Conservation (phyloP, 2,888 invertebrate genomes). For the Caprella mutica region DNA sequence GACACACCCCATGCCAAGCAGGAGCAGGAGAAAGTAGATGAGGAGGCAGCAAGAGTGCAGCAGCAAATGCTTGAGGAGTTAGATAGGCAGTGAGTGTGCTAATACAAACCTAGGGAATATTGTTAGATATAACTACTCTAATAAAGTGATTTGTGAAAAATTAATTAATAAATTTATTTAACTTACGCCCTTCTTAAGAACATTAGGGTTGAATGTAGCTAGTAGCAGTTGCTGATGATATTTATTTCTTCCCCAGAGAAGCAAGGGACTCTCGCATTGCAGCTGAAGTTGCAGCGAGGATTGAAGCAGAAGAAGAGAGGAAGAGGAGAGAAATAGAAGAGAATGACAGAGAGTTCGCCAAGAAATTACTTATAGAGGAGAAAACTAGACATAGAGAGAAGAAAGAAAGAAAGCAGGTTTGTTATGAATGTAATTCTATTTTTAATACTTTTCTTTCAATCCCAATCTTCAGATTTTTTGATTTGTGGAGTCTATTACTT, state of each 20-base stretch:
- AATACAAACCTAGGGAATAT: not conserved
- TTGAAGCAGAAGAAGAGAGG: slow-evolving; percentile 39
- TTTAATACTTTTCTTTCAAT: no score
- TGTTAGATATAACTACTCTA: not conserved
- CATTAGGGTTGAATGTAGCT: not conserved
- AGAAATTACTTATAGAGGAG: slow-evolving; percentile 37
- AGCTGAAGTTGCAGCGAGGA: slow-evolving; percentile 53
- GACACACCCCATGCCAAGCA: slow-evolving; percentile 64
- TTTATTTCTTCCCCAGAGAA: slow-evolving; percentile 45
- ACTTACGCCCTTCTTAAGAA: not conserved
- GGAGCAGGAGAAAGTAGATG: slow-evolving; percentile 59
- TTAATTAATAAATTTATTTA: not conserved
- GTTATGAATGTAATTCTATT: no score
- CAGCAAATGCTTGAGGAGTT: slow-evolving; percentile 44
- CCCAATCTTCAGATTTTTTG: no score
- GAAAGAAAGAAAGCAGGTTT: slow-evolving; percentile 14
- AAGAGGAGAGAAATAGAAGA: slow-evolving; percentile 37
- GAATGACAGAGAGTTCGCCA: slow-evolving; percentile 39
- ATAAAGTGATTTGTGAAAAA: not conserved
- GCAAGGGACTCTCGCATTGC: slow-evolving; percentile 56
- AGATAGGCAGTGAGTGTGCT: slow-evolving; percentile 51
- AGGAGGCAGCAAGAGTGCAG: slow-evolving; percentile 44
- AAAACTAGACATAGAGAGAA: slow-evolving; percentile 16
- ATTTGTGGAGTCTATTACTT: no score
- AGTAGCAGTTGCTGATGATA: not conserved